These are phyloP conservation scores for Gastrophryne carolinensis DNA, from an alignment of 2,797 vertebrate species.

Conservation along the genomic window DNA sequence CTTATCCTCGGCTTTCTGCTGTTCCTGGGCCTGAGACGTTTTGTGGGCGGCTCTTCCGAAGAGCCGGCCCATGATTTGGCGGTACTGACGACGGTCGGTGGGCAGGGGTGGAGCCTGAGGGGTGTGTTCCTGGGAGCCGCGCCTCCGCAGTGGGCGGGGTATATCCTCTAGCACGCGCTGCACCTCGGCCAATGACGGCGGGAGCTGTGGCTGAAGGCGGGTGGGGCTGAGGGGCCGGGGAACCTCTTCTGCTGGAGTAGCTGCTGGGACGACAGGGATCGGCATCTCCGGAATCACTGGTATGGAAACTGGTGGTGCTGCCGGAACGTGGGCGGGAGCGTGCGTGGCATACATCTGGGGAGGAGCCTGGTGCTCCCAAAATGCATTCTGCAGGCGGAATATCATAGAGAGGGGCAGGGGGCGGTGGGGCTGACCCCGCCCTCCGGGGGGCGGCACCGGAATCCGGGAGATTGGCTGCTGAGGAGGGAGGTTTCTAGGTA, in stretches of 20 bases:
- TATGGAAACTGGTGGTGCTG: background rate
- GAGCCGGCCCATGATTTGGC: constrained; percentile 81
- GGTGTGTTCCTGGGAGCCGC: constrained; percentile 78
- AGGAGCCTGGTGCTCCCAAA: constrained; percentile 63
- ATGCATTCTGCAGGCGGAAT: constrained; percentile 85
- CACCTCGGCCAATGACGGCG: constrained; percentile 72
- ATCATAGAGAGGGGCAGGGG: constrained; percentile 89
- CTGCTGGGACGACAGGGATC: background rate
- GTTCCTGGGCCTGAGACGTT: background rate
- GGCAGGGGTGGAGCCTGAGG: constrained; percentile 57
- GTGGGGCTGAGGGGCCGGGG: constrained; percentile 86
- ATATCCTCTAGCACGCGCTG: constrained; percentile 81
- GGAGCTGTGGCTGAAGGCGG: constrained; percentile 82
- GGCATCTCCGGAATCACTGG: constrained; percentile 1
- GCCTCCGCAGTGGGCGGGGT: constrained; percentile 83
- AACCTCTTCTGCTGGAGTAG: constrained; percentile 27
- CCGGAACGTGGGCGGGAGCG: background rate
- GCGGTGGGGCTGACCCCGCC: constrained; percentile 65
- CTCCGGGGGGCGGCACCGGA: constrained; percentile 75
- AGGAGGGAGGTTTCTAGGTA: constrained; percentile 59
- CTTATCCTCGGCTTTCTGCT: constrained; percentile 23
- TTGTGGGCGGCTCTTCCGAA: constrained; percentile 61
- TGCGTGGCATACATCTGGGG: constrained; percentile 1
- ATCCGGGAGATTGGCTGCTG: constrained; percentile 80
- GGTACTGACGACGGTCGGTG: constrained; percentile 81